Conservation (phyloP, 2,113 vertebrate species). For the Ctenomys sociabilis region DNA sequence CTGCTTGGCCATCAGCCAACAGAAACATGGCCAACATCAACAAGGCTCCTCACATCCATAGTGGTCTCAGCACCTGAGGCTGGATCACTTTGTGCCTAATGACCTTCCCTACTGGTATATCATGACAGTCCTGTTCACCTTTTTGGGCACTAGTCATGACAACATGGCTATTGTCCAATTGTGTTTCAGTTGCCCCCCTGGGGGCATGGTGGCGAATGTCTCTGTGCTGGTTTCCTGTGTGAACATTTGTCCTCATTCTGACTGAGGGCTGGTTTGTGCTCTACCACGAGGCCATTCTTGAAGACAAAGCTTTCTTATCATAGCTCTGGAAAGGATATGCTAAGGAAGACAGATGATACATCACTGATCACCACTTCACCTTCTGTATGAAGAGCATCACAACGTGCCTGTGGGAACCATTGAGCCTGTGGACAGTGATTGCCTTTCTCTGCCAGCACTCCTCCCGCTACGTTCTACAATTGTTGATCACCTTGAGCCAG, state of each 20-base stretch:
- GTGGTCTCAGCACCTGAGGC: constrained; percentile 89
- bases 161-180: constrained; percentile 87
- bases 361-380: constrained; percentile 88
- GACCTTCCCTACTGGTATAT: constrained; percentile 88
- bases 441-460: constrained; percentile 89
- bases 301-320: constrained; percentile 92
- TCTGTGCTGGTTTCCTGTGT: constrained; percentile 93
- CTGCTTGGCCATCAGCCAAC: not conserved
- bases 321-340: constrained; percentile 87
- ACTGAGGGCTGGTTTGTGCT: constrained; percentile 94
- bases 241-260: constrained; percentile 91
- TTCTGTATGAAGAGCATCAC: constrained; percentile 93
- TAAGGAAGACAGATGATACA: constrained; percentile 76
- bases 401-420: constrained; percentile 89
- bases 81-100: constrained; percentile 90
- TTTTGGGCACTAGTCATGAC: constrained; percentile 86
- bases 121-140: constrained; percentile 88
- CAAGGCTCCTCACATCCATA: constrained; percentile 86
- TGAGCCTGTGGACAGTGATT: constrained; percentile 90
- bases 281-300: constrained; percentile 87
- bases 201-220: constrained; percentile 86
- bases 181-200: constrained; percentile 42
- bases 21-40: constrained; percentile 54
- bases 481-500: constrained; percentile 92
- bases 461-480: constrained; percentile 91